Evolutionary conservation across 2,797 vertebrate species (phyloP).

Genomic region (Scolopax bukidnonensis): DNA sequence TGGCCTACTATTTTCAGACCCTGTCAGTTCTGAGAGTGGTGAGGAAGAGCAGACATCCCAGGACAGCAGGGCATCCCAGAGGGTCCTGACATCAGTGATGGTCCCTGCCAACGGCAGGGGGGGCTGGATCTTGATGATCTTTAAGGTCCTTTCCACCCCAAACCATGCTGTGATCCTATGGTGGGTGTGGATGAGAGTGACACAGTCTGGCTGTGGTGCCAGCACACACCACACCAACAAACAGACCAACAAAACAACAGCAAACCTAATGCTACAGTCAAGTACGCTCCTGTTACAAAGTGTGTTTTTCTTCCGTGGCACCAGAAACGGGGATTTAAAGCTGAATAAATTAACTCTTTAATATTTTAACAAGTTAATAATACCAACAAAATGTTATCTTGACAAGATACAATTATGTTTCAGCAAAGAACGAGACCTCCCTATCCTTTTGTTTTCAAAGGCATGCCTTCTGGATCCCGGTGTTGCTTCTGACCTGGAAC

Average conservation of each 20-base stretch:
- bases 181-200: background rate
- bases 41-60: background rate
- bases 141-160: too few species aligned
- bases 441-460: slow-evolving; percentile 62
- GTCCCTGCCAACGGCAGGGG: too few species aligned
- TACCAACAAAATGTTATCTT: background rate
- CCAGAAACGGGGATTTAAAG: background rate
- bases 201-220: background rate
- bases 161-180: too few species aligned
- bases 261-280: background rate
- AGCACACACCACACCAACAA: background rate
- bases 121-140: too few species aligned
- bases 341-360: background rate
- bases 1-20: background rate
- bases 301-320: background rate
- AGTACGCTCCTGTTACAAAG: background rate
- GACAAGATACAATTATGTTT: background rate
- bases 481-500: slow-evolving; percentile 74
- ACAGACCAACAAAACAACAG: background rate
- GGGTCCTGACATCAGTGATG: background rate
- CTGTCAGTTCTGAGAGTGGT: background rate
- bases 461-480: slow-evolving; percentile 74
- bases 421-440: background rate
- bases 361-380: background rate
- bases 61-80: background rate